Evolutionary conservation across 2,113 vertebrate species (phyloP), one percentile per base, ranked within the genome.

Genomic region (Hassar affinis): DNA sequence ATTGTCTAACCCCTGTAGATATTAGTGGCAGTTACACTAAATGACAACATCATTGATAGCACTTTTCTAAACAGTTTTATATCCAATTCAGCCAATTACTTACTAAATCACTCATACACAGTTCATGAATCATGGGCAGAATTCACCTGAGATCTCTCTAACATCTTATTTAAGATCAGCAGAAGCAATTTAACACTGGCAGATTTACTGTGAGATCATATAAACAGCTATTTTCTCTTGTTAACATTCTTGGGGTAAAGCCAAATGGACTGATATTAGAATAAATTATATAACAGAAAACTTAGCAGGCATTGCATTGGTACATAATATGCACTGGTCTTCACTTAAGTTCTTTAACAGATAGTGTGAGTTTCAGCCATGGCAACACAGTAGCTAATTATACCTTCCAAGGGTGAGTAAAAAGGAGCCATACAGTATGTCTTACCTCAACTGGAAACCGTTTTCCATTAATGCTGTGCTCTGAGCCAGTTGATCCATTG

Each of bases 361-460:
- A 54, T 35, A 35, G 18, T 77, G 8, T 56, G 12, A 57, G 45
- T 78, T 61, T 62, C 54, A 87, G 69, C 79, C 64, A 49, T 20
- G 33, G 35, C 78, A 68, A 81, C 47, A 75, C 45, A 51, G 52
- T 27, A 35, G 27, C 18, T 62, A 35, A 38, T 47, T 51, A 82
- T 61, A 4, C 38, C 4, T 74, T 76, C 54, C 20, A 66, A 38
- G 35, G 11, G 1, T 52, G 5, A 52, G 38, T 45, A 8, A 54
- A 42, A 56, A 56, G 20, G 25, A 59, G 27, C 20, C 35, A 51
- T 45, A 49, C 7, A 45, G 4, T 51, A 54, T 68, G 51, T 92
- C 94, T 94, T 88, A 96, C 98, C 96, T 99, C 98, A 9, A 99
- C 96, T 0, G 97, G 98, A 92, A 97, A 98, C 88, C 95, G 95